Evolutionary conservation across 2,888 invertebrate genomes (phyloP).

Genomic region (Operophtera brumata): DNA sequence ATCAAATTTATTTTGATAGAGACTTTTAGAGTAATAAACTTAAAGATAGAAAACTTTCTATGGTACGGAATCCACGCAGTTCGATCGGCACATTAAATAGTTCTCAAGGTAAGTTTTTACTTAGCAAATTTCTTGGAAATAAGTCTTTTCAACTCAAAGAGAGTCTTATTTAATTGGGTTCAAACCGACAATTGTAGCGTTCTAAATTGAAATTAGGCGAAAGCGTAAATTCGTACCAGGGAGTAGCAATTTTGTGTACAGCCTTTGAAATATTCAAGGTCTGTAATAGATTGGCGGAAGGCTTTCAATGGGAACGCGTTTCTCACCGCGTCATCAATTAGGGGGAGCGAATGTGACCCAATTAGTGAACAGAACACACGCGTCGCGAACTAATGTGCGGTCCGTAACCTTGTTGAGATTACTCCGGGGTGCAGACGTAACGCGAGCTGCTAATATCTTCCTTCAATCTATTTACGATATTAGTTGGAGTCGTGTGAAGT

Average conservation of each 20-base stretch:
- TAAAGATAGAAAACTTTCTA: no score
- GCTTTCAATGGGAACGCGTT: constrained; percentile 45
- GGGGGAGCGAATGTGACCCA: constrained; percentile 63
- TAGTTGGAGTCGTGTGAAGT: neutral
- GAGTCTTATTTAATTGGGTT: constrained; percentile 5
- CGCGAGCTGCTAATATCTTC: constrained; percentile 17
- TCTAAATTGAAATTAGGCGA: neutral
- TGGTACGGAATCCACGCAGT: no score
- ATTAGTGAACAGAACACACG: constrained; percentile 59
- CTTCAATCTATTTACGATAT: neutral
- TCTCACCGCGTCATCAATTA: constrained; percentile 66
- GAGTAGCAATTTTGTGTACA: constrained; percentile 17
- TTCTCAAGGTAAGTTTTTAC: constrained; percentile 10
- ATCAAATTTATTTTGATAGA: no score
- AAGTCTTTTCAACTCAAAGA: constrained; percentile 6
- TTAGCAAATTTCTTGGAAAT: constrained; percentile 6
- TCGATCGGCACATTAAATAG: no score
- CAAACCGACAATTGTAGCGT: neutral
- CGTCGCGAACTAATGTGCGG: constrained; percentile 64
- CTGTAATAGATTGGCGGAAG: constrained; percentile 26
- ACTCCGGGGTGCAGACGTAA: constrained; percentile 45
- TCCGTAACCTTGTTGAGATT: constrained; percentile 60
- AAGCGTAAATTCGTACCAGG: constrained; percentile 4
- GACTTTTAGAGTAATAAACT: no score
- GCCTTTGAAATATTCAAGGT: constrained; percentile 28